A percentile compares a stretch with the other conserved stretches of the same genome.
Evolutionary conservation across 2,797 vertebrate genomes (phyloP).

Genomic region (Anableps anableps): DNA sequence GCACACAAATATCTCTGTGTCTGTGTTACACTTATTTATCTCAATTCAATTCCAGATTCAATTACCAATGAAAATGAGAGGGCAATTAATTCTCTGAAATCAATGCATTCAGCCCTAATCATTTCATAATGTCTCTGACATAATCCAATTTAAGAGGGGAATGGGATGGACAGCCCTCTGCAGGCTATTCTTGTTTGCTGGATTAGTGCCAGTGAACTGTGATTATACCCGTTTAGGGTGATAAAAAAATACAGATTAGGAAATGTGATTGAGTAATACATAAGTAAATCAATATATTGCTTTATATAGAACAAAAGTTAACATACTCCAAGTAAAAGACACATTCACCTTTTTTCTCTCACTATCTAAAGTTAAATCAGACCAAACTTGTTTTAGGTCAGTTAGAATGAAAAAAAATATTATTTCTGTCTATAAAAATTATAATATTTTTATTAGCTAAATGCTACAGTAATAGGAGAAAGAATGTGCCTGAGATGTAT

Average conservation of each 20-base stretch:
- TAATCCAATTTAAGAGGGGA: slow-evolving; percentile 34
- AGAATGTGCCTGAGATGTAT: too few species aligned
- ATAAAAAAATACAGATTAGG: not conserved
- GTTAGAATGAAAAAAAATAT: too few species aligned
- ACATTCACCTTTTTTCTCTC: not conserved
- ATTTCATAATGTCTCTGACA: slow-evolving; percentile 39
- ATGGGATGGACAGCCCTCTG: slow-evolving; percentile 7
- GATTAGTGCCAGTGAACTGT: not conserved
- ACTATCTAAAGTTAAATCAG: not conserved
- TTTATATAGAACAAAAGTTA: not conserved
- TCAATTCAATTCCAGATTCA: slow-evolving; percentile 10
- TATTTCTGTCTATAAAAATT: too few species aligned
- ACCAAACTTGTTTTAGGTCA: too few species aligned
- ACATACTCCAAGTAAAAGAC: not conserved
- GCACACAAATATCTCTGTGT: not conserved
- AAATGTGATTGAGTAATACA: not conserved
- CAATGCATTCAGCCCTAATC: slow-evolving; percentile 38
- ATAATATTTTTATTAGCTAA: too few species aligned
- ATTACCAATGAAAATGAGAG: slow-evolving; percentile 18
- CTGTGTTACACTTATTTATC: not conserved
- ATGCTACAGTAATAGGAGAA: too few species aligned
- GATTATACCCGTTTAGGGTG: not conserved
- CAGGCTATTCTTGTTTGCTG: slow-evolving; percentile 22
- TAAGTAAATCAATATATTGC: not conserved
- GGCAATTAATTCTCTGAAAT: slow-evolving; percentile 18